Evolutionary conservation across 2,113 vertebrate genomes (phyloP), one percentile per base, ranked within the genome.

Genomic region (Proterorhinus semilunaris): DNA sequence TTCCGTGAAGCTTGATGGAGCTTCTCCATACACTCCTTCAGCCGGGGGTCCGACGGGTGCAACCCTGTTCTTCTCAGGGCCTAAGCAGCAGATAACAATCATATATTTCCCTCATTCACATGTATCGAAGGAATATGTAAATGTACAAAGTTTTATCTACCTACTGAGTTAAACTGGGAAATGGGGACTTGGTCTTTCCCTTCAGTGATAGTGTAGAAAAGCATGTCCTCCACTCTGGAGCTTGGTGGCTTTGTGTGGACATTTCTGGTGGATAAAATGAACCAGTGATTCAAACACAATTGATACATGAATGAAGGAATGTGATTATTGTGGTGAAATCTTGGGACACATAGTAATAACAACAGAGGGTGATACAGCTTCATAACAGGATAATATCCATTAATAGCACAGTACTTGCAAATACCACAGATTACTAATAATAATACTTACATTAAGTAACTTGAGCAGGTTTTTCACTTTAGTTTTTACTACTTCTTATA

Each of bases 141-240:
- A 36, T 13, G 5, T 3, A 5, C 49, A 45, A 55, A 21, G 53
- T 7, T 57, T n/a, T 6, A 10, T 42, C 42, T 51, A 87, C 94
- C 92, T 85, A 96, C 95, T 65, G 89, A 84, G 47, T 89, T 94
- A 67, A 96, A 96, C 73, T 92, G 84, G 74, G 94, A 90, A 64
- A 95, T 87, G 9, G 95, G 92, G 53, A 96, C 89, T 55, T 88
- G 87, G 42, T 95, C 93, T 72, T 93, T 90, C 67, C 94, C 95
- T 43, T 94, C 90, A 3, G 94, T 94, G 84, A 96, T 91, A 36
- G 94, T 94, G 86, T 95, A 93, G 89, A 95, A 96, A 47, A 96
- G 94, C 88, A 95, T 90, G 63, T 94, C 91, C 12, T 93, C 94
- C 71, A 95, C 88, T 66, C 91, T 92, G 10, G 88, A 90, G 68